Evolutionary conservation across 2,113 vertebrate species (phyloP).

Genomic region (Pimephales promelas): DNA sequence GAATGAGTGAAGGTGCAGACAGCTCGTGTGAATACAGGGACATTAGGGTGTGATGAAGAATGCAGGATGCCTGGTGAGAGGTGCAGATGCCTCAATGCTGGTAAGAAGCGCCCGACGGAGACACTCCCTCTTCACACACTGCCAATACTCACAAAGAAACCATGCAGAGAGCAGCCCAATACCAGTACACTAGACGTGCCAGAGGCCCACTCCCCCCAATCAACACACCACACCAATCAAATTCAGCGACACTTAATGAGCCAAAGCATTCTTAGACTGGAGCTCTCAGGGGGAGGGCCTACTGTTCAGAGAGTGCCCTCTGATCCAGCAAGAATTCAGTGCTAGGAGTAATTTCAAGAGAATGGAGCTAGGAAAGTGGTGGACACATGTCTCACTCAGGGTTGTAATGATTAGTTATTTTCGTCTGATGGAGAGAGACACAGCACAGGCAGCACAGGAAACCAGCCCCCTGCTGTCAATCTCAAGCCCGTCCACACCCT

Average conservation of each 20-base stretch:
- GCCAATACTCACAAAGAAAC: constrained; percentile 2
- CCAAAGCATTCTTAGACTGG: constrained; percentile 28
- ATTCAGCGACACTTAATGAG: constrained; percentile 58
- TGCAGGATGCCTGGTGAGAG: constrained; percentile 32
- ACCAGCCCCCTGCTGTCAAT: constrained; percentile 45
- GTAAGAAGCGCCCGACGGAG: constrained; percentile 11
- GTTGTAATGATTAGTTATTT: constrained; percentile 81
- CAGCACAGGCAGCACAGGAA: constrained; percentile 1
- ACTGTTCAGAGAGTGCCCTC: background rate
- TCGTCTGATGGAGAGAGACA: constrained; percentile 68
- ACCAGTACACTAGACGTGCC: constrained; percentile 72
- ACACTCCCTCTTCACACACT: background rate
- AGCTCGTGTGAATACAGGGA: constrained; percentile 17
- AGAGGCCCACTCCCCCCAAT: constrained; percentile 62
- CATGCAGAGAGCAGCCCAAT: constrained; percentile 66
- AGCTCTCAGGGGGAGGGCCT: constrained; percentile 58
- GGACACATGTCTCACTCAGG: constrained; percentile 80
- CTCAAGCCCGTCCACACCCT: background rate
- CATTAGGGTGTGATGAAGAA: background rate
- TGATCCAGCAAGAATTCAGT: constrained; percentile 13
- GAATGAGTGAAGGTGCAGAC: background rate
- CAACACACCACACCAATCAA: constrained; percentile 78
- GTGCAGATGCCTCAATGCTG: constrained; percentile 27
- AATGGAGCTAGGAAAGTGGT: constrained; percentile 53
- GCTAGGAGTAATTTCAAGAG: constrained; percentile 26